Evolutionary conservation across 92 coral and sea anemone species (phyloP).

Genomic region (Umimayanthus chanpuru): DNA sequence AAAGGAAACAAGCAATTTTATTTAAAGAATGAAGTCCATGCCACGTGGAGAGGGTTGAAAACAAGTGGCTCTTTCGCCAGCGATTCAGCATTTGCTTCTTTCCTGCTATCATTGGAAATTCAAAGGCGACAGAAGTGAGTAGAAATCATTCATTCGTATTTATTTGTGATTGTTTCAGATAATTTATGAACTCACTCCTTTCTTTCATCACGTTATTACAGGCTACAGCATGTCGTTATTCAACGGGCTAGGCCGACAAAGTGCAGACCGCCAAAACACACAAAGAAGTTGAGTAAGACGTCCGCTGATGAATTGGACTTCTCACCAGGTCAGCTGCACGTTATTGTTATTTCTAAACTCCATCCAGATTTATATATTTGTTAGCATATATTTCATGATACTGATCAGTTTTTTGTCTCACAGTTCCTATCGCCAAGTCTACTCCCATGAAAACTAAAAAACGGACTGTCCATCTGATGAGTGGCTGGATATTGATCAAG

Average conservation of each 20-base stretch:
- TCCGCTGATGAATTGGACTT: background rate
- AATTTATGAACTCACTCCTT: background rate
- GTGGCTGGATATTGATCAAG: too few species aligned
- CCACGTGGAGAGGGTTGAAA: too few species aligned
- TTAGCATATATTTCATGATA: background rate
- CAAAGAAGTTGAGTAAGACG: background rate
- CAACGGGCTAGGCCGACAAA: slow-evolving; percentile 1
- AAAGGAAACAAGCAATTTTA: too few species aligned
- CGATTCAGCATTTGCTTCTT: too few species aligned
- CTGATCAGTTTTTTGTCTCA: background rate
- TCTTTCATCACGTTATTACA: background rate
- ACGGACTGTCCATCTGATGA: too few species aligned
- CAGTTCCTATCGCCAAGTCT: background rate
- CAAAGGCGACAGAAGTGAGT: background rate
- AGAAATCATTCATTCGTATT: too few species aligned
- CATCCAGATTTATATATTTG: background rate
- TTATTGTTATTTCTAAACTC: background rate
- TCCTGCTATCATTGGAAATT: too few species aligned
- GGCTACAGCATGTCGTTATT: background rate
- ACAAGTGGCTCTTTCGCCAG: too few species aligned
- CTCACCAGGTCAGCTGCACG: background rate
- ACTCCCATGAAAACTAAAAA: too few species aligned
- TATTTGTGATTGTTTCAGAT: too few species aligned
- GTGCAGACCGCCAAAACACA: background rate
- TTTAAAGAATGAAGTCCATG: too few species aligned